A percentile compares a stretch with the other conserved stretches of the same genome.
Evolutionary conservation across 2,888 invertebrate species (phyloP).

Genomic region (Halictus quadricinctus): DNA sequence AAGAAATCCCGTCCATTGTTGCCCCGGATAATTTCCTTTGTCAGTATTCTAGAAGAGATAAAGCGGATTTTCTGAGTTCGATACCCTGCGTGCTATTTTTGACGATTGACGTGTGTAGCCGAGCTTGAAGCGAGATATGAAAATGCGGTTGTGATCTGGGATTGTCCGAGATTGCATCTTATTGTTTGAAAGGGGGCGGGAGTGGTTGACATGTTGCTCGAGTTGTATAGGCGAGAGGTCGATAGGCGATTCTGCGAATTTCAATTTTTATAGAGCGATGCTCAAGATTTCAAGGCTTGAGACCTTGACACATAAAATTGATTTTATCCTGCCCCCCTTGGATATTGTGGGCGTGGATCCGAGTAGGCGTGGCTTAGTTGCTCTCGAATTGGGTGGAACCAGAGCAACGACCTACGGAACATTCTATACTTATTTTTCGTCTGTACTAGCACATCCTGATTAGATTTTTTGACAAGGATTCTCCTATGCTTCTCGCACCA

Average conservation of each 20-base stretch:
- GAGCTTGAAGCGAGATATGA: not conserved
- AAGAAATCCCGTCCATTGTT: conserved; percentile 35
- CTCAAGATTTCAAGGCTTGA: not conserved
- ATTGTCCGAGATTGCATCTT: not conserved
- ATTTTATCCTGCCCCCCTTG: not conserved
- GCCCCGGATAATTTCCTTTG: conserved; percentile 46
- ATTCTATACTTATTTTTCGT: not conserved
- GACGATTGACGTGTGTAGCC: not conserved
- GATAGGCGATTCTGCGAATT: not conserved
- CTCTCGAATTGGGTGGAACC: not conserved
- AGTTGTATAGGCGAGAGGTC: not conserved
- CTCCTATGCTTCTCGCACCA: too few relatives aligned
- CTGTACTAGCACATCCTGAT: not conserved
- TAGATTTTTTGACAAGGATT: too few relatives aligned
- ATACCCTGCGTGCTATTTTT: not conserved
- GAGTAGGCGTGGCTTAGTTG: not conserved
- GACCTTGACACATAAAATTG: not conserved
- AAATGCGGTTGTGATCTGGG: not conserved
- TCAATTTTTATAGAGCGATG: not conserved
- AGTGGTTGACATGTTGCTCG: not conserved
- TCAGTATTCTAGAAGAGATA: conserved; percentile 45
- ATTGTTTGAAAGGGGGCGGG: not conserved
- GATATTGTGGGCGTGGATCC: not conserved
- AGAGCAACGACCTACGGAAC: not conserved
- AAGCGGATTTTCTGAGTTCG: conserved; percentile 37